Base-by-base conservation (phyloP, 2,888 invertebrate species). In the Dryomyza anilis region DNA sequence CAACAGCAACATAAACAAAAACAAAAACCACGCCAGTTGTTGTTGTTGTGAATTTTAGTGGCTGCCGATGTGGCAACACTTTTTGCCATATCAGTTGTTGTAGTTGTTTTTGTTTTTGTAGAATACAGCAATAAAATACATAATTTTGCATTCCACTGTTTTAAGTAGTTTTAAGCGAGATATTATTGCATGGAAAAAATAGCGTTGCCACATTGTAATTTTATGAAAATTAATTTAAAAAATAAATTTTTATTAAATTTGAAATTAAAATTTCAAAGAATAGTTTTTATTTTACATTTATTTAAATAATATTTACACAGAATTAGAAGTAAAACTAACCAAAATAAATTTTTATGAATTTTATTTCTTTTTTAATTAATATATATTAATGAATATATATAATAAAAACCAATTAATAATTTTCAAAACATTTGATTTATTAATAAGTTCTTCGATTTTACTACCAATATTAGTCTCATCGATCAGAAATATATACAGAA, bases 21-120 rank as follows among this genome's bases (percentile, higher is more conserved):
- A 33, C 16, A 56, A 23, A 36, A 23, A 21, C 48, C 21, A 50
- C n/a, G 25, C 21, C 7, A 50, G 10, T 50, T n/a, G n/a, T n/a
- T n/a, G n/a, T n/a, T n/a, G 2, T 23, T 16, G 3, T 12, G 21
- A 58, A 46, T 5, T 46, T 12, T 14, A 21, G 46, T 12, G 14
- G 46, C 29, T 19, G 58, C 45, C 29, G 29, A 27, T 27, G 45
- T 58, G 29, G 58, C 58, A 58, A 58, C 46, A 43, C 46, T 29
- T 45, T 10, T 36, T 36, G 33, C 4, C 19, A 36, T 21, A 55
- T 12, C 2, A 55, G 1, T 55, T 33, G 16, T 30, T 4, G 4
- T 19, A 16, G 48, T 23, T 50, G 14, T 50, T 25, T 50, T 50
- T 23, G 50, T 25, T 53, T 10, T 10, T 36, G 23, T 55, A 36